phyloP scores from a whole-genome alignment of 2,113 vertebrate species.

The Spizaetus ornatus region DNA sequence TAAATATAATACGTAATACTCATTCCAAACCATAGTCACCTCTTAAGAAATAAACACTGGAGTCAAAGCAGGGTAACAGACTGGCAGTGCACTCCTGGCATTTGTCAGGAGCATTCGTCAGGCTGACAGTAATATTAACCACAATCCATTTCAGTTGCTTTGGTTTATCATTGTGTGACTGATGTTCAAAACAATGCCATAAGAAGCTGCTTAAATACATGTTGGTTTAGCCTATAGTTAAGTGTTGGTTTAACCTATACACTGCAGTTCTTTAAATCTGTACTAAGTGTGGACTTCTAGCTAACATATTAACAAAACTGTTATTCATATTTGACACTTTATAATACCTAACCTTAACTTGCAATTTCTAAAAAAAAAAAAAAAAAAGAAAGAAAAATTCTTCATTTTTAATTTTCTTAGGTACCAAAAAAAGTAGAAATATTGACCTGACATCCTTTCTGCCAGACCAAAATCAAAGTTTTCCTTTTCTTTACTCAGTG shows the following conservation, averaged over 20 bases:
- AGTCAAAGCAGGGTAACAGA: conserved; percentile 51
- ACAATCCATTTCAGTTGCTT: conserved; percentile 71
- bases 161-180: conserved; percentile 73
- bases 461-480: not conserved
- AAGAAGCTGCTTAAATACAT: conserved; percentile 65
- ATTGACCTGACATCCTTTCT: not conserved
- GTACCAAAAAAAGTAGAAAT: not conserved
- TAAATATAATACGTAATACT: conserved; percentile 61
- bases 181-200: conserved; percentile 68
- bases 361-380: not conserved
- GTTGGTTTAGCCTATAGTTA: conserved; percentile 56
- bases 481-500: not conserved
- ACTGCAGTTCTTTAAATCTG: conserved; percentile 13
- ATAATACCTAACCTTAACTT: not conserved
- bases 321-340: not conserved
- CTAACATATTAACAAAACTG: not conserved
- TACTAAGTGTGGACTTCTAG: not conserved
- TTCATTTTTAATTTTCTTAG: not conserved
- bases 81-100: conserved; percentile 60
- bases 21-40: conserved; percentile 18
- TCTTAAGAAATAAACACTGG: conserved; percentile 65
- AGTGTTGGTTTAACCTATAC: conserved; percentile 64
- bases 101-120: conserved; percentile 61
- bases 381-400: not conserved
- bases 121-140: conserved; percentile 76